A percentile compares a stretch with the other conserved stretches of the same genome.
Evolutionary conservation across 1,140 invertebrate genomes (phyloP).

Genomic region (Agraylea sexmaculata): DNA sequence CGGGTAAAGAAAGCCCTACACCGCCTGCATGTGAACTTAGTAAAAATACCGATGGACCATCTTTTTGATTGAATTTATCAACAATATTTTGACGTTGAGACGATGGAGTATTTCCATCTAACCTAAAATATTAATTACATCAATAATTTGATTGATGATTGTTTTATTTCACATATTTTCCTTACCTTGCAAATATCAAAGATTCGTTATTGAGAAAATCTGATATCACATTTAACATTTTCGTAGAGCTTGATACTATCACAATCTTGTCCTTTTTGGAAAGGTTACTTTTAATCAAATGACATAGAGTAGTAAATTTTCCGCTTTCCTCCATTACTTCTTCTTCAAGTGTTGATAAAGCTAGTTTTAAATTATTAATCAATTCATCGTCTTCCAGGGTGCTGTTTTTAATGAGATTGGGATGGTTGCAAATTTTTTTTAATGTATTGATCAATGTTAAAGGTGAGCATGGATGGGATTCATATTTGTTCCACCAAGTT

Average conservation of each 20-base stretch:
- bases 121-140: slow-evolving; percentile 38
- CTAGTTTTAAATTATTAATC: slow-evolving; percentile 3
- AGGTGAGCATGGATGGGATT: slow-evolving; percentile 22
- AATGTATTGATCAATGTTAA: slow-evolving; percentile 48
- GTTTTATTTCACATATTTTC: not conserved
- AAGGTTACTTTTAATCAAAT: slow-evolving; percentile 28
- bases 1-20: slow-evolving; percentile 55
- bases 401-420: slow-evolving; percentile 38
- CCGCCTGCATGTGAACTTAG: slow-evolving; percentile 64
- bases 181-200: slow-evolving; percentile 6
- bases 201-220: slow-evolving; percentile 37
- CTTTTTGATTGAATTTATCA: slow-evolving; percentile 44
- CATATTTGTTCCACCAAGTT: slow-evolving; percentile 31
- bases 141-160: not conserved
- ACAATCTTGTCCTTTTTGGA: slow-evolving; percentile 50
- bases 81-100: slow-evolving; percentile 43
- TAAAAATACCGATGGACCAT: slow-evolving; percentile 42
- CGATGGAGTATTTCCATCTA: slow-evolving; percentile 51
- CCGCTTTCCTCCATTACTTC: not conserved
- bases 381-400: slow-evolving; percentile 13
- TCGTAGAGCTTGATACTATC: slow-evolving; percentile 56
- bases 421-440: slow-evolving; percentile 66
- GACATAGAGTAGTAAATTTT: slow-evolving; percentile 20
- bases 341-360: not conserved
- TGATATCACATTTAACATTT: slow-evolving; percentile 55